Percentiles rank a stretch among this genome's conserved stretches.
Conservation (phyloP, 2,888 invertebrate genomes). For the Diarsia brunnea region DNA sequence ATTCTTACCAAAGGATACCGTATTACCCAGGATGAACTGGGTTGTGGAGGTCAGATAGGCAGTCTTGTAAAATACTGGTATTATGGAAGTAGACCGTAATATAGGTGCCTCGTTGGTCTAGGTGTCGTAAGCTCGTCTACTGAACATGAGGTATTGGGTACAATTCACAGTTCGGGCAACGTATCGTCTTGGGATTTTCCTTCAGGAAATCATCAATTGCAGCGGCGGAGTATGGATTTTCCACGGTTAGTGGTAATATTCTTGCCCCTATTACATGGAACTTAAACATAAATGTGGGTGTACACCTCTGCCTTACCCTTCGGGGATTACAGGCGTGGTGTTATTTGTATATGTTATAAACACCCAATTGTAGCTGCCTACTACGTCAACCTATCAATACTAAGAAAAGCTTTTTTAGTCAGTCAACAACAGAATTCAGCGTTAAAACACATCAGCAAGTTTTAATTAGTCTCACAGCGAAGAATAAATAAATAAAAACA, state of each 20-base stretch:
- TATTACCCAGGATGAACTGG: too few relatives aligned
- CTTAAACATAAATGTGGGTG: too few relatives aligned
- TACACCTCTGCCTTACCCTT: too few relatives aligned
- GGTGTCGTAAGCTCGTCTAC: background rate
- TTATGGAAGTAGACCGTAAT: too few relatives aligned
- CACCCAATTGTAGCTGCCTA: background rate
- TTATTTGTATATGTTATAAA: too few relatives aligned
- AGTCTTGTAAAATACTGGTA: too few relatives aligned
- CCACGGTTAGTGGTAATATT: too few relatives aligned
- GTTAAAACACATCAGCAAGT: constrained; percentile 39
- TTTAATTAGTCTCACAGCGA: constrained; percentile 45
- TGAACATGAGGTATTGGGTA: background rate
- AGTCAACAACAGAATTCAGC: constrained; percentile 1
- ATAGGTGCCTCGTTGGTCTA: background rate
- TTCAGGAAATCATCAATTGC: background rate
- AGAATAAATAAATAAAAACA: constrained; percentile 46
- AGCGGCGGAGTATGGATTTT: too few relatives aligned
- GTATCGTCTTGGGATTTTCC: background rate
- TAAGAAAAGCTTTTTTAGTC: constrained; percentile 17
- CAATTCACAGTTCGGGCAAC: background rate
- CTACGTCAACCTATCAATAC: background rate
- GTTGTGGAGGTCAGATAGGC: too few relatives aligned
- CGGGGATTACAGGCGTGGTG: too few relatives aligned
- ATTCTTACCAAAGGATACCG: too few relatives aligned
- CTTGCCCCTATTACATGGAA: too few relatives aligned